Conservation (phyloP, 2,797 vertebrate species). For the Cetoscarus ocellatus region DNA sequence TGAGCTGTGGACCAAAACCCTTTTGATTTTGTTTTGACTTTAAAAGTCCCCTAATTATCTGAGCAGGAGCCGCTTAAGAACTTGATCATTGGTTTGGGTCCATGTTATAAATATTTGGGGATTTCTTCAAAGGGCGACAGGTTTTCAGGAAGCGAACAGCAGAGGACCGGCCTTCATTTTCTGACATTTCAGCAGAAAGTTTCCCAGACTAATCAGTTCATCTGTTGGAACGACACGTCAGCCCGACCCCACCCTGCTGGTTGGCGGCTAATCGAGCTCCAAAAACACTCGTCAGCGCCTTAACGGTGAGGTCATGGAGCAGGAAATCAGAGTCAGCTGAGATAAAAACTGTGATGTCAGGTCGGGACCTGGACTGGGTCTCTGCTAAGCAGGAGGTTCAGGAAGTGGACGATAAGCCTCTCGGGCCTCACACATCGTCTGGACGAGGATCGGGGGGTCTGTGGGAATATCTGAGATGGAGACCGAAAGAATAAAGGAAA, state of each 20-base stretch:
- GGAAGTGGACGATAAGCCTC: constrained; percentile 32
- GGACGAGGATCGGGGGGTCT: constrained; percentile 8
- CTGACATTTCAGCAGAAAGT: constrained; percentile 50
- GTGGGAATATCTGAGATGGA: constrained; percentile 10
- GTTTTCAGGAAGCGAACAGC: constrained; percentile 16
- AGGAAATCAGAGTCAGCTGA: constrained; percentile 57
- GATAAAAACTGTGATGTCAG: constrained; percentile 44
- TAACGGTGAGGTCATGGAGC: constrained; percentile 51
- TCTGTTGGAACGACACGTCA: constrained; percentile 17
- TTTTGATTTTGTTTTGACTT: neutral
- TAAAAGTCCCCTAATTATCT: neutral
- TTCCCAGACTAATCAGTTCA: constrained; percentile 40
- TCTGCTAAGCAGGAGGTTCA: constrained; percentile 32
- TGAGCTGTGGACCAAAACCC: neutral
- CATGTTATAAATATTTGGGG: neutral
- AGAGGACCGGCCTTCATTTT: constrained; percentile 28
- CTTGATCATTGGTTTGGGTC: neutral
- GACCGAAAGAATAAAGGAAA: neutral
- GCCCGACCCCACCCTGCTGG: constrained; percentile 32
- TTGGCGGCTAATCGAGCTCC: constrained; percentile 32
- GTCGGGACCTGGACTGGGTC: constrained; percentile 38
- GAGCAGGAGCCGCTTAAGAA: neutral
- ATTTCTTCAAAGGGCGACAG: neutral
- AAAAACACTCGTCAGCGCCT: constrained; percentile 46
- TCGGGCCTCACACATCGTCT: constrained; percentile 42